phyloP scores from a whole-genome alignment of 2,113 vertebrate genomes.

The Rutilus rutilus region DNA sequence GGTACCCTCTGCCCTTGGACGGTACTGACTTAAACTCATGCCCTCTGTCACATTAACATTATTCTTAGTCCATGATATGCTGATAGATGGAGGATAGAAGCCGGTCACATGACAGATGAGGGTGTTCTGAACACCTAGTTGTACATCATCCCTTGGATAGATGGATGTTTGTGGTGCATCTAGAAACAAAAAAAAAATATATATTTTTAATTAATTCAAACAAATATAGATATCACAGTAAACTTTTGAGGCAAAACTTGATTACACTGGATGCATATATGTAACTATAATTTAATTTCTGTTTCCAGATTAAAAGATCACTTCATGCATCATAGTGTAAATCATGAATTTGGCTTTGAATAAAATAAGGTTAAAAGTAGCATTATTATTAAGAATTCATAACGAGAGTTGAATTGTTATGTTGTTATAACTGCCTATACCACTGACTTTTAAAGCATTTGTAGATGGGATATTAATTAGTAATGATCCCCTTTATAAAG shows the following conservation, averaged over 20 bases:
- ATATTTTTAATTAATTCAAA: background rate
- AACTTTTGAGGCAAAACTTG: background rate
- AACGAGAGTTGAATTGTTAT: background rate
- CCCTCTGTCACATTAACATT: background rate
- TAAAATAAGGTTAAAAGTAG: background rate
- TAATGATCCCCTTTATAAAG: background rate
- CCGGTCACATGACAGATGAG: constrained; percentile 75
- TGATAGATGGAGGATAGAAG: constrained; percentile 75
- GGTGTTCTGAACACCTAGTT: constrained; percentile 56
- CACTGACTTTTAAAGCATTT: background rate
- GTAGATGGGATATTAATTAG: background rate
- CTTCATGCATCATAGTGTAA: background rate
- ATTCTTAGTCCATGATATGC: constrained; percentile 65
- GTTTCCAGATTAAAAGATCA: background rate
- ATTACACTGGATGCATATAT: background rate
- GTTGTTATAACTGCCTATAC: background rate
- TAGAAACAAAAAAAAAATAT: constrained; percentile 49
- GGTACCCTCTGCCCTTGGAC: constrained; percentile 61
- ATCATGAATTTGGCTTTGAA: background rate
- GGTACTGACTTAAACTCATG: constrained; percentile 58
- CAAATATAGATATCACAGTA: background rate
- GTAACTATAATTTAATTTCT: background rate
- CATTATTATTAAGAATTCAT: background rate
- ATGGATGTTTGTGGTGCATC: constrained; percentile 67
- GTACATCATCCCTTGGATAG: constrained; percentile 56